These are phyloP conservation scores for Telmatochromis sp. DNA, from an alignment of 2,113 vertebrate species.

Conservation along the genomic window DNA sequence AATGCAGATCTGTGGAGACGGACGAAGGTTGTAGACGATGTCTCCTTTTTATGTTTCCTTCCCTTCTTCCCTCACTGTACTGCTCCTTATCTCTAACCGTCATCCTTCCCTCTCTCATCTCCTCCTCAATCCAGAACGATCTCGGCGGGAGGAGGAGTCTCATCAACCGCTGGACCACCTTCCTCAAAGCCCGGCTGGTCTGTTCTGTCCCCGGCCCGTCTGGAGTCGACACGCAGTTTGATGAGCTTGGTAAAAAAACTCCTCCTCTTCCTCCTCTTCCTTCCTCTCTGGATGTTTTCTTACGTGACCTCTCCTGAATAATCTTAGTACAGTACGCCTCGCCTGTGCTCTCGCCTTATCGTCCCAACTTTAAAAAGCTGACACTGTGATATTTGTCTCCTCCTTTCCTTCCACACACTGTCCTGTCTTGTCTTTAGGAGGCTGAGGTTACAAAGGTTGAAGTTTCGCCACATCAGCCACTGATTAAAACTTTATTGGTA, in stretches of 20 bases:
- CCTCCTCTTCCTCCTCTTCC: background rate
- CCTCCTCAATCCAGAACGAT: slow-evolving; percentile 70
- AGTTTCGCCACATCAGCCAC: background rate
- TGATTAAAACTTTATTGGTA: background rate
- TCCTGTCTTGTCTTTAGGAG: background rate
- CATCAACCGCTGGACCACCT: slow-evolving; percentile 87
- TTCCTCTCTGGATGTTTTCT: background rate
- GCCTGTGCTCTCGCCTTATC: background rate
- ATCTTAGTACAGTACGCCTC: background rate
- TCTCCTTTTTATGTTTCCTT: background rate
- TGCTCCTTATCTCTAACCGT: background rate
- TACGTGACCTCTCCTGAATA: background rate
- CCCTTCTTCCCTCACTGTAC: fast-evolving
- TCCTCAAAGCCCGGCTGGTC: slow-evolving; percentile 82
- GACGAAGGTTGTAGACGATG: fast-evolving
- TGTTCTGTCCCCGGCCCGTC: slow-evolving; percentile 76
- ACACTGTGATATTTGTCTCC: background rate
- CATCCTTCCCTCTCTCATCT: background rate
- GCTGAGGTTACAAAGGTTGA: background rate
- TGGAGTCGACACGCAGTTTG: slow-evolving; percentile 78
- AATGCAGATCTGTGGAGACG: background rate
- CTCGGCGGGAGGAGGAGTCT: slow-evolving; percentile 78
- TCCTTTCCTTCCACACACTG: background rate
- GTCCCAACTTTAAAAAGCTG: background rate
- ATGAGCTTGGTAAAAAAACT: slow-evolving; percentile 72